Conservation (phyloP, 2,113 vertebrate species). For the Anguilla japonica region DNA sequence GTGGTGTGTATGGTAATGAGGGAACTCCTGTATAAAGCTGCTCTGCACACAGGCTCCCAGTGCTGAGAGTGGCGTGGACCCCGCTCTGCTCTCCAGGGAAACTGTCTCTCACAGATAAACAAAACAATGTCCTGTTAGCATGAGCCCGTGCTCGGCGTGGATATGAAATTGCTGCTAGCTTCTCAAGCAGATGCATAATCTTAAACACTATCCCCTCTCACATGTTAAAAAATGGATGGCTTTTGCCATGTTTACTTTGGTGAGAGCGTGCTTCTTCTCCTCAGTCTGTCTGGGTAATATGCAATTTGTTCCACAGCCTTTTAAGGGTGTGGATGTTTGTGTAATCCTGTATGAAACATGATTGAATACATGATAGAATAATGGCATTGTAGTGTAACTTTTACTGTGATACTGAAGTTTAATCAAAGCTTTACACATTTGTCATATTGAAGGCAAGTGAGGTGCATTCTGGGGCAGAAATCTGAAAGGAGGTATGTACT, state of each 20-base stretch:
- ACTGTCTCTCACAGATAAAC: not conserved
- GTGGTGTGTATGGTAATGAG: not conserved
- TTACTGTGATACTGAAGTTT: not conserved
- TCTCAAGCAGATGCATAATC: not conserved
- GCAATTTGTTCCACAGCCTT: not conserved
- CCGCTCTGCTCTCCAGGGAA: not conserved
- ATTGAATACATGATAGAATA: not conserved
- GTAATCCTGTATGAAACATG: not conserved
- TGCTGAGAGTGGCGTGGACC: not conserved
- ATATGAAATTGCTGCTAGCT: not conserved
- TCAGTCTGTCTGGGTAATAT: not conserved
- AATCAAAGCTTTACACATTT: not conserved
- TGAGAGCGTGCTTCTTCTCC: not conserved
- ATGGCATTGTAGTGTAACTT: not conserved
- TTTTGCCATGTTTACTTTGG: slow-evolving; percentile 15
- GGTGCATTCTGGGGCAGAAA: not conserved
- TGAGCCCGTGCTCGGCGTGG: not conserved
- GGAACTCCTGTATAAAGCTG: not conserved
- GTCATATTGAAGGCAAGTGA: not conserved
- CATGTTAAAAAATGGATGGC: not conserved
- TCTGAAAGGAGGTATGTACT: not conserved
- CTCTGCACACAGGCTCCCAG: not conserved
- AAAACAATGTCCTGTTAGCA: not conserved
- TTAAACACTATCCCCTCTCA: slow-evolving; percentile 10
- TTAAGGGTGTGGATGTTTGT: not conserved